phyloP scores from a whole-genome alignment of 2,888 invertebrate species.

The Phengaris arion region DNA sequence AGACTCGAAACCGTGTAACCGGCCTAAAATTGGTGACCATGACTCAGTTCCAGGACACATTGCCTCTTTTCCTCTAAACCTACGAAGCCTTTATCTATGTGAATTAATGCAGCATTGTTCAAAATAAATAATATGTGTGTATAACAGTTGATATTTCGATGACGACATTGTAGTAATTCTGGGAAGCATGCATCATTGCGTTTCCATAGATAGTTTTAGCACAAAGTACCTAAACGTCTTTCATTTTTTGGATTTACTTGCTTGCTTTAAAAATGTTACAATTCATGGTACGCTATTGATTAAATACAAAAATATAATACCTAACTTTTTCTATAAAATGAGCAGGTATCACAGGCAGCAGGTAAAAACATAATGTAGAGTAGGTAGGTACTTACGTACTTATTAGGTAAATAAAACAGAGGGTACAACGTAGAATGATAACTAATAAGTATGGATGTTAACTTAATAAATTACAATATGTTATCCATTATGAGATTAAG shows the following conservation, averaged over 20 bases:
- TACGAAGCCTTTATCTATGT: background rate
- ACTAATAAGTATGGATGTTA: too few relatives aligned
- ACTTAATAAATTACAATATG: background rate
- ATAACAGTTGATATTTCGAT: background rate
- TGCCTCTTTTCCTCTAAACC: conserved; percentile 35
- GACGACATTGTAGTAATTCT: conserved; percentile 7
- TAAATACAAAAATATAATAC: too few relatives aligned
- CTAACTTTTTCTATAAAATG: too few relatives aligned
- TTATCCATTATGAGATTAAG: background rate
- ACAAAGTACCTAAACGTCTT: background rate
- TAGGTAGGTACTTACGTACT: too few relatives aligned
- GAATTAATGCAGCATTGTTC: conserved; percentile 11
- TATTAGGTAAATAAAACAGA: too few relatives aligned
- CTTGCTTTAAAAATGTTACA: background rate
- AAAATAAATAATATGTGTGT: background rate
- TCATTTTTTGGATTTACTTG: background rate
- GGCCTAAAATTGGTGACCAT: conserved; percentile 33
- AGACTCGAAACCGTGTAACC: conserved; percentile 23
- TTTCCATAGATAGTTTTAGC: background rate
- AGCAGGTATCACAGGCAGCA: too few relatives aligned
- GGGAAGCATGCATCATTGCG: conserved; percentile 14
- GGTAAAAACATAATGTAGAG: too few relatives aligned
- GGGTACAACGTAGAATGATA: too few relatives aligned
- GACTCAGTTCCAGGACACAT: conserved; percentile 40
- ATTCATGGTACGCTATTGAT: background rate